Conservation (phyloP, 2,797 vertebrate genomes). For the Muscicapa comitata region DNA sequence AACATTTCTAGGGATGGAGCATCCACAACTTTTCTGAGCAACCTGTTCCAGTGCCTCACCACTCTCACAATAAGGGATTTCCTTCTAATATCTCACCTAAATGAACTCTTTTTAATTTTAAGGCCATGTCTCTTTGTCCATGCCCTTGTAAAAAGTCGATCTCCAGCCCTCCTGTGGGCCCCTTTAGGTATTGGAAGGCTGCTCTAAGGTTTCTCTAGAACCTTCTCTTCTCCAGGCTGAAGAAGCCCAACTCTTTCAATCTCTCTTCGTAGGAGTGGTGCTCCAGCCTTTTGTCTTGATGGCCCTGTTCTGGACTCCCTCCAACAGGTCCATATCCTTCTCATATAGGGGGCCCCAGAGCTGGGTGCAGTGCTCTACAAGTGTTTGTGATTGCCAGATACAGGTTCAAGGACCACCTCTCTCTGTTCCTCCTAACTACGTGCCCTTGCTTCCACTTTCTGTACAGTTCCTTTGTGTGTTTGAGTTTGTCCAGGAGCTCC, state of each 20-base stretch:
- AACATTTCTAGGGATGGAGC: neutral
- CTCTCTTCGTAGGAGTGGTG: neutral
- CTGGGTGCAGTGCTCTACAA: neutral
- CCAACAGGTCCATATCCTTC: neutral
- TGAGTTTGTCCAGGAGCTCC: neutral
- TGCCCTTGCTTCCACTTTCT: neutral
- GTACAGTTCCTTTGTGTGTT: neutral
- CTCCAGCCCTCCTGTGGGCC: neutral
- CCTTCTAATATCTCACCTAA: neutral
- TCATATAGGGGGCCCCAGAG: neutral
- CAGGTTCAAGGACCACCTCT: neutral
- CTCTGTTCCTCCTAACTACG: neutral
- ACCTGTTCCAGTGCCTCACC: neutral
- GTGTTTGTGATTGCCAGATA: neutral
- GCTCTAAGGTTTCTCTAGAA: neutral
- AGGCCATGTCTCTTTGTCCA: neutral
- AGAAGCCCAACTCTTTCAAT: neutral
- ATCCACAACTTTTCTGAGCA: neutral
- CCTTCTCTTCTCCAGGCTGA: neutral
- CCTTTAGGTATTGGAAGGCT: neutral
- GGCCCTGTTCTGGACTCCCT: neutral
- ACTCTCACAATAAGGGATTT: neutral
- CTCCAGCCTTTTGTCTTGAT: neutral
- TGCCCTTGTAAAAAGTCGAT: neutral
- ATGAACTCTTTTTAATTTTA: neutral